These are phyloP conservation scores for Scomber colias DNA, from an alignment of 2,113 vertebrate species.

Conservation along the genomic window DNA sequence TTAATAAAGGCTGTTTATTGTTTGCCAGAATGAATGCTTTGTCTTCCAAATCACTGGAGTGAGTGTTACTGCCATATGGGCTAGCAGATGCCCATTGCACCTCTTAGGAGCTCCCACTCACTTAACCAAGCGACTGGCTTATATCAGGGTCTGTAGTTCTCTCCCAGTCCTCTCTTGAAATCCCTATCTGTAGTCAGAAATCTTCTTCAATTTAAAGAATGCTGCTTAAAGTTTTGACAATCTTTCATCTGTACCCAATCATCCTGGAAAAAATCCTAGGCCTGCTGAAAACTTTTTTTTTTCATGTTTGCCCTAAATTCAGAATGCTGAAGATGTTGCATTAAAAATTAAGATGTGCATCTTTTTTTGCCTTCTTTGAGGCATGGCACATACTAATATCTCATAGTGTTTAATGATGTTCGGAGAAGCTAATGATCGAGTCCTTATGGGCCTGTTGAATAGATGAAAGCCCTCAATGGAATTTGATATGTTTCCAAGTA, in stretches of 20 bases:
- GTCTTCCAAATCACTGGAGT: conserved; percentile 28
- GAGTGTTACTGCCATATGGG: conserved; percentile 44
- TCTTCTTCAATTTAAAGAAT: conserved; percentile 22
- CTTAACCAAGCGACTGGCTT: conserved; percentile 5
- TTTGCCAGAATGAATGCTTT: conserved; percentile 16
- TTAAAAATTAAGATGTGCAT: conserved; percentile 63
- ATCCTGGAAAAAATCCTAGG: conserved; percentile 16
- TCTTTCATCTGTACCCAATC: conserved; percentile 15
- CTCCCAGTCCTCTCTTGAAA: conserved; percentile 8
- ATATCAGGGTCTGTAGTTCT: conserved; percentile 29
- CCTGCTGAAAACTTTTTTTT: conserved; percentile 36
- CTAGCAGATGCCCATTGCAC: conserved; percentile 39
- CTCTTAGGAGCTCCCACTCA: conserved; percentile 13
- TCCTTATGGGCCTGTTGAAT: conserved; percentile 70
- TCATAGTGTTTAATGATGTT: conserved; percentile 75
- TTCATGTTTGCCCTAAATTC: conserved; percentile 59
- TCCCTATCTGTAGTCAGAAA: conserved; percentile 15
- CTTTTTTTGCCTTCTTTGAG: conserved; percentile 61
- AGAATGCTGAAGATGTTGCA: conserved; percentile 51
- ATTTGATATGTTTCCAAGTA: conserved; percentile 73
- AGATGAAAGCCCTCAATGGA: conserved; percentile 78
- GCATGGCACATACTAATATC: conserved; percentile 53
- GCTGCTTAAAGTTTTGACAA: conserved; percentile 33
- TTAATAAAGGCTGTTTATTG: conserved; percentile 21
- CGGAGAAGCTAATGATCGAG: conserved; percentile 76